Conservation (phyloP, 2,888 invertebrate genomes). For the Harpalus rubripes region DNA sequence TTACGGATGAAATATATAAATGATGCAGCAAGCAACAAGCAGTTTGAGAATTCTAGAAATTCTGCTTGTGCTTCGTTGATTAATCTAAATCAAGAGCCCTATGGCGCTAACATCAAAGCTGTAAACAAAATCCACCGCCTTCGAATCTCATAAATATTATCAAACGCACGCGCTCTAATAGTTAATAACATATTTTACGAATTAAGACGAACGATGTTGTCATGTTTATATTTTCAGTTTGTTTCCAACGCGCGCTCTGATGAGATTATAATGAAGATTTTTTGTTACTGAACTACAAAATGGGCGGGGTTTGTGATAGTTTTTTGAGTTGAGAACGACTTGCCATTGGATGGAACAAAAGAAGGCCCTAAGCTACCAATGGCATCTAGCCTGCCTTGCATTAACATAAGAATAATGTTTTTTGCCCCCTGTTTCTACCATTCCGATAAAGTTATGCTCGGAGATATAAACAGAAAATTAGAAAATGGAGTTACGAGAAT, state of each 20-base stretch:
- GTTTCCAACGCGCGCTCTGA: slow-evolving; percentile 51
- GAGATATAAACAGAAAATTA: slow-evolving; percentile 10
- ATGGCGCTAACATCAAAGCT: slow-evolving; percentile 41
- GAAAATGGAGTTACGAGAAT: not conserved
- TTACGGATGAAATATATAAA: slow-evolving; percentile 33
- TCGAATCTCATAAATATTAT: slow-evolving; percentile 47
- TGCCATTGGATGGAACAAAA: slow-evolving; percentile 71
- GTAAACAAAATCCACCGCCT: slow-evolving; percentile 33
- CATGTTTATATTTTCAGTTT: slow-evolving; percentile 58
- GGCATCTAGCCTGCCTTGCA: slow-evolving; percentile 62
- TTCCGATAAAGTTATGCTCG: slow-evolving; percentile 51
- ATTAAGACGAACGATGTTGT: slow-evolving; percentile 61
- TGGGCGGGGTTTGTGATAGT: slow-evolving; percentile 70
- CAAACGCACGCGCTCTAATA: slow-evolving; percentile 50
- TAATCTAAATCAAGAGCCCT: slow-evolving; percentile 44
- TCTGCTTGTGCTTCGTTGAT: slow-evolving; percentile 16
- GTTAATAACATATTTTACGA: slow-evolving; percentile 54
- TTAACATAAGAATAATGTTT: slow-evolving; percentile 59
- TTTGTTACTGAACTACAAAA: slow-evolving; percentile 63
- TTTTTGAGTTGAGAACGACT: slow-evolving; percentile 59
- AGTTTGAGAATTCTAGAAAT: slow-evolving; percentile 33
- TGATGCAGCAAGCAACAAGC: slow-evolving; percentile 11
- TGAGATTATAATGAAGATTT: slow-evolving; percentile 66
- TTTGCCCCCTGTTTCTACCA: slow-evolving; percentile 53
- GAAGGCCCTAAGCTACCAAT: slow-evolving; percentile 71